Percentiles rank a stretch among this genome's conserved stretches.
Evolutionary conservation across 2,888 invertebrate species (phyloP).

Genomic region (Trissolcus brochymenae): DNA sequence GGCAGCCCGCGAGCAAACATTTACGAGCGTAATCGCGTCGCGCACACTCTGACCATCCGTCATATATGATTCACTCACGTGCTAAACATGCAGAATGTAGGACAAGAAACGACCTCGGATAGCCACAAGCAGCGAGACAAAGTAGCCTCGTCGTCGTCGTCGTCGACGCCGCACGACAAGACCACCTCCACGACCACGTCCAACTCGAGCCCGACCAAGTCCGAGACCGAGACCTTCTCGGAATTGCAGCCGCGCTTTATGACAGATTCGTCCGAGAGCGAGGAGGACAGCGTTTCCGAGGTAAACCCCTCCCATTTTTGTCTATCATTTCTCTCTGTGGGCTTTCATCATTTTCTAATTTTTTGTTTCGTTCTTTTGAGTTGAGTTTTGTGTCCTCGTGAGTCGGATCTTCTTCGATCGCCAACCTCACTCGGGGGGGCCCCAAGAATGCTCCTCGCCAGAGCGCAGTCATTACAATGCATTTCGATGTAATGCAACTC

Average conservation of each 20-base stretch:
- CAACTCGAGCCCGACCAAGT: conserved; percentile 88
- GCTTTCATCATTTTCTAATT: not conserved
- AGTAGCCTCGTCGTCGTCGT: conserved; percentile 67
- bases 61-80: conserved; percentile 80
- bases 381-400: too few relatives aligned
- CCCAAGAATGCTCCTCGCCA: conserved; percentile 1
- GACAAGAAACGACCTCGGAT: conserved; percentile 85
- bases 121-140: conserved; percentile 82
- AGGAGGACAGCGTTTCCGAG: conserved; percentile 87
- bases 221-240: conserved; percentile 88
- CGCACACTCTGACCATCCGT: conserved; percentile 74
- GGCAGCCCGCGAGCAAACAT: conserved; percentile 61
- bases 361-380: not conserved
- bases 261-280: conserved; percentile 96
- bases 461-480: conserved; percentile 37
- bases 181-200: conserved; percentile 83
- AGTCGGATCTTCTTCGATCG: conserved; percentile 3
- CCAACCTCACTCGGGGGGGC: conserved; percentile 15
- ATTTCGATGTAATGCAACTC: conserved; percentile 19
- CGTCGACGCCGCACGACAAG: conserved; percentile 67
- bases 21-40: conserved; percentile 69
- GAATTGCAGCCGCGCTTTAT: conserved; percentile 91
- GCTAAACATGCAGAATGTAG: conserved; percentile 95
- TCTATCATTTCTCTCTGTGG: not conserved
- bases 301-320: conserved; percentile 12